These are phyloP conservation scores for Esperia sulphurella DNA, from an alignment of 2,888 invertebrate genomes.

Conservation along the genomic window DNA sequence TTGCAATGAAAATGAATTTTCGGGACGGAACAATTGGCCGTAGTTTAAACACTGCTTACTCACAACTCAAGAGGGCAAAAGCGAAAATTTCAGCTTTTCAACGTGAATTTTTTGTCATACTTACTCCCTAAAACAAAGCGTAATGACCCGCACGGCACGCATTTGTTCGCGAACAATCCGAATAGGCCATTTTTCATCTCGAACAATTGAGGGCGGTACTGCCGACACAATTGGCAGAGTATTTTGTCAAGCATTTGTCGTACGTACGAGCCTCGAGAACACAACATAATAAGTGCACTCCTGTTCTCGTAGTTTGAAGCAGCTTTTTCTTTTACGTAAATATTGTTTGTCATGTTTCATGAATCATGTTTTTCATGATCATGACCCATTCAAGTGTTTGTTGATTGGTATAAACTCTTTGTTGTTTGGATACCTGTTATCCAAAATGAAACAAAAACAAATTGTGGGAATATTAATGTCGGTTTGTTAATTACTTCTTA, in stretches of 20 bases:
- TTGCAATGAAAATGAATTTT: conserved; percentile 38
- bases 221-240: conserved; percentile 73
- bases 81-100: conserved; percentile 63
- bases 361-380: too few species aligned
- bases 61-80: conserved; percentile 60
- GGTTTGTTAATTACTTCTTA: too few species aligned
- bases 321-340: too few species aligned
- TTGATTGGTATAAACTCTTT: too few species aligned
- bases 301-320: too few species aligned
- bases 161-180: conserved; percentile 77
- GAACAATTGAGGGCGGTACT: conserved; percentile 77
- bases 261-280: conserved; percentile 54
- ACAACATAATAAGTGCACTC: conserved; percentile 65
- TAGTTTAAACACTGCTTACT: conserved; percentile 55
- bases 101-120: conserved; percentile 68
- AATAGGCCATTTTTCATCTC: conserved; percentile 77
- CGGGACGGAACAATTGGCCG: conserved; percentile 56
- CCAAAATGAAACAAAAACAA: too few species aligned
- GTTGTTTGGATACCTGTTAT: too few species aligned
- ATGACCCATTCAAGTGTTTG: too few species aligned
- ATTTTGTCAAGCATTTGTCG: conserved; percentile 77
- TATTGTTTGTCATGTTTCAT: too few species aligned
- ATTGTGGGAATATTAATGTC: too few species aligned
- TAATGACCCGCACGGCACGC: conserved; percentile 77
- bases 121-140: conserved; percentile 74